Percentiles rank a stretch among this genome's conserved stretches.
Conservation (phyloP, 2,113 vertebrate genomes). For the Aspidoscelis tigris region DNA sequence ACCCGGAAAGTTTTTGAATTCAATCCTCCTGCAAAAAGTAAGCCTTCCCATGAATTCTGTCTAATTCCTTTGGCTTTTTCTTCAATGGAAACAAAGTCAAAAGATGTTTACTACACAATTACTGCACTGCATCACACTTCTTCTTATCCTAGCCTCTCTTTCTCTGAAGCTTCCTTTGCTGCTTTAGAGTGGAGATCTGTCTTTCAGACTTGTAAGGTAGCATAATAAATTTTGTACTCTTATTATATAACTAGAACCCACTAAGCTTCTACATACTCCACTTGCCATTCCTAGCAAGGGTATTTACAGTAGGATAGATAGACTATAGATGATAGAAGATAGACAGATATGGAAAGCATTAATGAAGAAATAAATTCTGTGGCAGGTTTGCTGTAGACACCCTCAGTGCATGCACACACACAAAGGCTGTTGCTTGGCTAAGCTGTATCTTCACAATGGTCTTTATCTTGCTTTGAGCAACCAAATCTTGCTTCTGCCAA, state of each 20-base stretch:
- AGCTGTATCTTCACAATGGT: no score
- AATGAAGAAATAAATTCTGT: no score
- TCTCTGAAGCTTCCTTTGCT: neutral
- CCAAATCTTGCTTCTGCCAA: no score
- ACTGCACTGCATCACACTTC: neutral
- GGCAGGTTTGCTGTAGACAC: no score
- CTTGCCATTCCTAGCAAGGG: no score
- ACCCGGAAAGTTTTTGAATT: constrained; percentile 19
- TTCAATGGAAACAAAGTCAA: neutral
- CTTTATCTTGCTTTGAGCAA: no score
- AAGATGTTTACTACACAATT: neutral
- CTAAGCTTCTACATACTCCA: no score
- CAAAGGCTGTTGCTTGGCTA: no score
- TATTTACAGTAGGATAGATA: no score
- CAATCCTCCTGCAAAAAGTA: neutral
- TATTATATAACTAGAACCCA: neutral
- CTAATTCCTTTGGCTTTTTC: neutral
- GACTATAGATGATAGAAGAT: no score
- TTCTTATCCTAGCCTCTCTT: neutral
- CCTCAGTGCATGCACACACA: no score
- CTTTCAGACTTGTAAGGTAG: neutral
- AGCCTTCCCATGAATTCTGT: neutral
- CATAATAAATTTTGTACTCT: neutral
- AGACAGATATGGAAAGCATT: no score
- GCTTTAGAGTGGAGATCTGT: neutral